Evolutionary conservation across 2,888 invertebrate species (phyloP), one percentile per base, ranked within the genome.

Genomic region (Psylliodes chrysocephalus): DNA sequence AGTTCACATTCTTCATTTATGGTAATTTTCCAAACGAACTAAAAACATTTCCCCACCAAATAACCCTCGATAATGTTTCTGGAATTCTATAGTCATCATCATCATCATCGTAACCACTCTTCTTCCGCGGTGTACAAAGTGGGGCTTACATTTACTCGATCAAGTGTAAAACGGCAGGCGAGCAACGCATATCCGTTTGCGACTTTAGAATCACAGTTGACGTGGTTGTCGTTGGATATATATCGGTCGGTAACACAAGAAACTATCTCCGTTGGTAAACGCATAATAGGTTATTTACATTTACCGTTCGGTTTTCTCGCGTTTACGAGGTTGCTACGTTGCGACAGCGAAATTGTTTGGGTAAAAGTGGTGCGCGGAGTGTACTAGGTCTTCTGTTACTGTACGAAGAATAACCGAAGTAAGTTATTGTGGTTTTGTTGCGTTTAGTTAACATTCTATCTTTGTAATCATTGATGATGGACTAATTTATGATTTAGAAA

Each of bases 131-230:
- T 18, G 44, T 17, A 6, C 8, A 19, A 42, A 15, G 54, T 40
- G 40, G 54, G 54, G 38, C 54, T 15, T 28, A 46, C 46, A 10
- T 15, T 25, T 22, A 38, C 15, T 54, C 54, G 54, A 54, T 54
- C 54, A 54, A 42, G 54, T 54, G 54, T 54, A 54, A n/a, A 46
- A 46, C 22, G n/a, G 25, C 25, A 35, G 14, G 1, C 28, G 12
- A 10, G 22, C 28, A n/a, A n/a, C n/a, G n/a, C n/a, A n/a, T n/a
- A 19, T 42, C 40, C 35, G 25, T 52, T 22, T 40, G n/a, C 42
- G 25, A 42, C 22, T 28, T 54, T 28, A 42, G 42, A 54, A 40
- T 40, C 53, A 15, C 40, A 40, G 54, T 54, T 15, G 40, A 10
- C 40, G 28, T 42, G n/a, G 42, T n/a, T n/a, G n/a, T n/a, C n/a